phyloP scores from a whole-genome alignment of 2,113 vertebrate genomes.

The Erythrocercus mccallii region DNA sequence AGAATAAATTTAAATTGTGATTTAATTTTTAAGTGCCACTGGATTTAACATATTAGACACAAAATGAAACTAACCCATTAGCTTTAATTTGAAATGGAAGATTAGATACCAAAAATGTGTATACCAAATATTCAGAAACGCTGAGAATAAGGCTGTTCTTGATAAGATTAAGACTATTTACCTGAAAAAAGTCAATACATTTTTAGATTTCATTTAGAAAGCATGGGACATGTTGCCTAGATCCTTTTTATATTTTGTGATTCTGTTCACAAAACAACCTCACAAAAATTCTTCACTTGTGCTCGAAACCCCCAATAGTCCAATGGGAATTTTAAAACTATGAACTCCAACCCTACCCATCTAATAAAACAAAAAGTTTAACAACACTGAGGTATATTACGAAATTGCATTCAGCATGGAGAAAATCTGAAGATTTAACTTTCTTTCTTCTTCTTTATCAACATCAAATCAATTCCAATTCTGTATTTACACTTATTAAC shows the following conservation, averaged over 20 bases:
- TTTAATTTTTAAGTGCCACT: neutral
- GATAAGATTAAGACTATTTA: neutral
- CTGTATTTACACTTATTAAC: neutral
- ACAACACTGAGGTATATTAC: neutral
- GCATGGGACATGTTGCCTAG: neutral
- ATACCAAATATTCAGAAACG: neutral
- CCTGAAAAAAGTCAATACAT: neutral
- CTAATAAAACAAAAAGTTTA: neutral
- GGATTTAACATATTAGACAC: neutral
- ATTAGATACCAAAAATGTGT: neutral
- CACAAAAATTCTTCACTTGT: neutral
- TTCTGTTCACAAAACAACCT: neutral
- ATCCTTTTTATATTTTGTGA: neutral
- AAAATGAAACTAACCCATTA: neutral
- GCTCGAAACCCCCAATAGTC: rapidly evolving
- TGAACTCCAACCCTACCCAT: rapidly evolving
- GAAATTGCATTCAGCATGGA: neutral
- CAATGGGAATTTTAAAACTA: neutral
- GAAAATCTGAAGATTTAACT: neutral
- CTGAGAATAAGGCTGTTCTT: neutral
- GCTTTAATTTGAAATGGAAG: neutral
- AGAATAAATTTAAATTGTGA: neutral
- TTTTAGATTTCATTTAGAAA: neutral
- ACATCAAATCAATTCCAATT: no score
- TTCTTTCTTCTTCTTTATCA: neutral